Base-by-base conservation (phyloP, 2,888 invertebrate species). In the Drosophila colorata region DNA sequence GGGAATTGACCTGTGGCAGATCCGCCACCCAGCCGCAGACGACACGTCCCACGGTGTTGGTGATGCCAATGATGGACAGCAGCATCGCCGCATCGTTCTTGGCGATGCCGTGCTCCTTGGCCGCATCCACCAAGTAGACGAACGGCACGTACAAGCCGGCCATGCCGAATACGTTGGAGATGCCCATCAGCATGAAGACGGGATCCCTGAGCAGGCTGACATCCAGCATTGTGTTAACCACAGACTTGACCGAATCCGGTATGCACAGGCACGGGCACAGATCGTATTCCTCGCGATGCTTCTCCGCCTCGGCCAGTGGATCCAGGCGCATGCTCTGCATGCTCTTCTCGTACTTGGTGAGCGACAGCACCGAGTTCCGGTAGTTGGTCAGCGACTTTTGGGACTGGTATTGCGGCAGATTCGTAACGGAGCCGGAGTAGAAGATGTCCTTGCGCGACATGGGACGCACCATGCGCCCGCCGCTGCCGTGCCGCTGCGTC, bases 91-190 rank as follows among this genome's bases (percentile, higher is more conserved):
- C 97, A 78, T 95, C 93, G 20, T 93, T 94, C 14, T 93, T 92
- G 33, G 95, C 95, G 53, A 97, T 95, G 71, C 95, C 95, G 89
- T 95, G 95, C 59, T 93, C 91, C 66, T 92, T 93, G 11, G 97
- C 97, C 56, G 96, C 95, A 84, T 98, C 97, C 23, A 98, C 97
- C 58, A 99, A 94, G 91, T 97, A 99, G 49, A 98, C 97, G 92
- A 98, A 99, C 38, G 99, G 99, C 78, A 99, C 97, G 92, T 98
- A 98, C 58, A 99, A 95, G 76, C 99, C 99, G 56, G 98, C 97
- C 96, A 99, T 98, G 85, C 99, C 99, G 91, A 99, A 97, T 63
- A 99, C 94, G 92, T 98, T 99, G 74, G 98, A 98, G 56, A 98
- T 94, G 67, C 97, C 97, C 89, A 98, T 97, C 56, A 98, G 93